Evolutionary conservation across 1,140 invertebrate species (phyloP), one percentile per base, ranked within the genome.

Genomic region (Eueides isabella): DNA sequence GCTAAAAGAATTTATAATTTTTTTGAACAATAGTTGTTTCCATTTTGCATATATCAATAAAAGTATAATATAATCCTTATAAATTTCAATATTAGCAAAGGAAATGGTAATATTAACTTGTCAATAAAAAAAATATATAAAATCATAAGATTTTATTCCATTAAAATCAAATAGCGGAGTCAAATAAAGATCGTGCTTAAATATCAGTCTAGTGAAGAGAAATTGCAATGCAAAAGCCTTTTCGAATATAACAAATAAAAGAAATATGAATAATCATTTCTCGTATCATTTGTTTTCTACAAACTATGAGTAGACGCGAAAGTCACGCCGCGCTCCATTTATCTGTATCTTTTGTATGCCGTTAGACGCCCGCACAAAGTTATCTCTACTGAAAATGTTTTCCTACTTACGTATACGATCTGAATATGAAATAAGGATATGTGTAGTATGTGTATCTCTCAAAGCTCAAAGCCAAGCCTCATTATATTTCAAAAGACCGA

Each of bases 271-370:
- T 70, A 61, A 74, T 70, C n/a, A 61, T 63, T 61, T 65, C 48
- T 23, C 66, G 31, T 65, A 64, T 66, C 67, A 74, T 70, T 74
- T 74, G 67, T 70, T 65, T 33, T 48, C n/a, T 19, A 74, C 66
- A 26, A 55, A 61, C 35, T 28, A 33, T n/a, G 31, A 41, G 5
- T 67, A 48, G 33, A 63, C 14, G 55, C 11, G 48, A 69, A 74
- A 74, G 72, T 74, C 72, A 69, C 41, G 65, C 28, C 48, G 64
- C 61, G 41, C 67, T 67, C 55, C 67, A 74, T 74, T 74, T 74
- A 64, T 74, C 62, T 31, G 61, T 67, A 44, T 33, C 55, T 62
- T 69, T 69, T 63, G 35, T 74, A 30, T 35, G 69, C 26, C 61
- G 62, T 61, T 55, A 55, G 30, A 61, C 55, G 61, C 28, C 9